phyloP scores from a whole-genome alignment of 2,113 vertebrate species.

The Erythrocercus mccallii region DNA sequence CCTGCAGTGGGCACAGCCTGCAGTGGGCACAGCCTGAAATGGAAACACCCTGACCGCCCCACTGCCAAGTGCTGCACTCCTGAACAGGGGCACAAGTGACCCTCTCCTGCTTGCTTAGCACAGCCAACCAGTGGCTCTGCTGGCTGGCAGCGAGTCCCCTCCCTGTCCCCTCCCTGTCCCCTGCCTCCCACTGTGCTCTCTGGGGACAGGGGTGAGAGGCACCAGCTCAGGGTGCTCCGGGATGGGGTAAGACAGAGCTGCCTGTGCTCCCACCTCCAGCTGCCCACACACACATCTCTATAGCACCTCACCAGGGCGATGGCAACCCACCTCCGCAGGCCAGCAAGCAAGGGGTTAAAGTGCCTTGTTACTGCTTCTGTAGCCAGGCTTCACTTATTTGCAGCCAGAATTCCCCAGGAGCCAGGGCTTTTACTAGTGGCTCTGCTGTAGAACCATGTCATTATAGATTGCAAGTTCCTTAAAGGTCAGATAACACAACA shows the following conservation, averaged over 20 bases:
- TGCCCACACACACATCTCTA: accelerated
- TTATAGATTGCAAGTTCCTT: constrained; percentile 52
- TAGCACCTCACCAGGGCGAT: accelerated
- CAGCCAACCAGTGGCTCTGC: accelerated
- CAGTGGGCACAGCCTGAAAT: no score
- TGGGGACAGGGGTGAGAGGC: accelerated
- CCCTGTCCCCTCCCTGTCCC: neutral
- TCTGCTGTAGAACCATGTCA: neutral
- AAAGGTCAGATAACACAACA: constrained; percentile 66
- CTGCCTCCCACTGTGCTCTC: accelerated
- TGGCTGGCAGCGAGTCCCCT: accelerated
- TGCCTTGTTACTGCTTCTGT: neutral
- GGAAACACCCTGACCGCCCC: no score
- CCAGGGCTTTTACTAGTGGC: neutral
- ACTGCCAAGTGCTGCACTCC: accelerated
- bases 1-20: no score
- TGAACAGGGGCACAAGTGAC: accelerated
- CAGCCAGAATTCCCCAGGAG: neutral
- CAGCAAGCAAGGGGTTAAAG: neutral
- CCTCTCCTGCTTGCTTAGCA: accelerated
- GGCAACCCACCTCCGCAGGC: neutral
- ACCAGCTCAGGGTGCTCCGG: accelerated
- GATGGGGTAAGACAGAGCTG: accelerated
- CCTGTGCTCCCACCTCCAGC: accelerated
- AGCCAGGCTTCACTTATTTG: neutral